These are phyloP conservation scores for Micrasema minimum DNA, from an alignment of 1,140 invertebrate genomes.

Conservation along the genomic window DNA sequence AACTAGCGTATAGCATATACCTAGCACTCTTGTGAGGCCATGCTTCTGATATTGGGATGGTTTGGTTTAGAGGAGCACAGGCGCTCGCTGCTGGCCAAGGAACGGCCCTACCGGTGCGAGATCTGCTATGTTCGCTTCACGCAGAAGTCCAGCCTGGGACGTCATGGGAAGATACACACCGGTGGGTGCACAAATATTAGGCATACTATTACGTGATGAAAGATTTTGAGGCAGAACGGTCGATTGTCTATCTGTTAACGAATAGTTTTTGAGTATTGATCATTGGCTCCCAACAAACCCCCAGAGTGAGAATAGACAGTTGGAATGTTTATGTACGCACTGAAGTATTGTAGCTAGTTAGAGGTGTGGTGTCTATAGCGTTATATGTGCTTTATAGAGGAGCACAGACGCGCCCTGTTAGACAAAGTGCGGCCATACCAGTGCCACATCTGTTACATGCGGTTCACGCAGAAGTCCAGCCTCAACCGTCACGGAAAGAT, in stretches of 20 bases:
- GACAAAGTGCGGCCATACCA: constrained; percentile 73
- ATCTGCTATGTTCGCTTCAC: constrained; percentile 67
- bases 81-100: constrained; percentile 63
- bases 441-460: constrained; percentile 71
- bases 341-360: constrained; percentile 56
- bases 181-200: constrained; percentile 57
- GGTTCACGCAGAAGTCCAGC: constrained; percentile 71
- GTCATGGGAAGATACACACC: constrained; percentile 61
- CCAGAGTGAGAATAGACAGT: constrained; percentile 41
- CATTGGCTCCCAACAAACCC: constrained; percentile 57
- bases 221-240: constrained; percentile 59
- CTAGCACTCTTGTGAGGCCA: not conserved
- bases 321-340: not conserved
- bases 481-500: constrained; percentile 68
- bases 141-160: constrained; percentile 62
- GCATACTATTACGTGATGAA: constrained; percentile 56
- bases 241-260: constrained; percentile 37
- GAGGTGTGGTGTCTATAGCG: constrained; percentile 33
- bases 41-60: constrained; percentile 47
- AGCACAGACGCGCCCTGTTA: constrained; percentile 69
- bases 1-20: not conserved
- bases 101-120: constrained; percentile 67
- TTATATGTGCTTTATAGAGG: constrained; percentile 62
- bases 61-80: constrained; percentile 59
- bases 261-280: constrained; percentile 54